A percentile compares a stretch with the other conserved stretches of the same genome.
Conservation (phyloP, 2,797 vertebrate species). For the Hapalemur alaotrensis region DNA sequence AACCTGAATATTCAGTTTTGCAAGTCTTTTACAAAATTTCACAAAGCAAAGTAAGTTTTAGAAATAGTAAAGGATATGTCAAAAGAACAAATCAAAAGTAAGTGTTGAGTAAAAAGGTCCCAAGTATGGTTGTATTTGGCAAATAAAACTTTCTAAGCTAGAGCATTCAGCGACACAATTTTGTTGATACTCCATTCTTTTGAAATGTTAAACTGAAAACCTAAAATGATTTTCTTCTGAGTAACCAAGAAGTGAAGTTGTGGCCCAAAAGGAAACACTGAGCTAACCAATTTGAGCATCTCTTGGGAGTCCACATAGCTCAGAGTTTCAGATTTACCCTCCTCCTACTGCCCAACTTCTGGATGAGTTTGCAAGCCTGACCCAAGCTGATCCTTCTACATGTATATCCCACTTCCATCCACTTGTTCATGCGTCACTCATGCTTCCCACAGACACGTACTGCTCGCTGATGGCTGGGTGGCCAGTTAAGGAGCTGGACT, state of each 20-base stretch:
- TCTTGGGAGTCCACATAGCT: not conserved
- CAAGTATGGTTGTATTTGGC: not conserved
- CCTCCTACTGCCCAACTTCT: not conserved
- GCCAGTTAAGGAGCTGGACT: not conserved
- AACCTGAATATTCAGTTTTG: not conserved
- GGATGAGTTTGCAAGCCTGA: not conserved
- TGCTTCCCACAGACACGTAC: accelerated
- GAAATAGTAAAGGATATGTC: not conserved
- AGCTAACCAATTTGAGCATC: not conserved
- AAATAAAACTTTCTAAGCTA: not conserved
- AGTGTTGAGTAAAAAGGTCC: not conserved
- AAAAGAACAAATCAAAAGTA: not conserved
- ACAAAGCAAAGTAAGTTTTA: not conserved
- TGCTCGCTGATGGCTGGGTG: accelerated
- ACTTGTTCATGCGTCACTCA: accelerated
- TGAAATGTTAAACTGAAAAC: not conserved
- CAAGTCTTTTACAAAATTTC: not conserved
- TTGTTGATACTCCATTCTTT: not conserved
- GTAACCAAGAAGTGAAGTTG: not conserved
- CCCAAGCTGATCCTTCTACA: not conserved
- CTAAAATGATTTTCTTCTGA: not conserved
- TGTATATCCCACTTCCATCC: not conserved
- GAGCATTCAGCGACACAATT: not conserved
- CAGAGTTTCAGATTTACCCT: not conserved
- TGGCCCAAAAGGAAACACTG: not conserved